These are phyloP conservation scores for Syngnathus acus DNA, from an alignment of 2,797 vertebrate genomes.

Conservation along the genomic window DNA sequence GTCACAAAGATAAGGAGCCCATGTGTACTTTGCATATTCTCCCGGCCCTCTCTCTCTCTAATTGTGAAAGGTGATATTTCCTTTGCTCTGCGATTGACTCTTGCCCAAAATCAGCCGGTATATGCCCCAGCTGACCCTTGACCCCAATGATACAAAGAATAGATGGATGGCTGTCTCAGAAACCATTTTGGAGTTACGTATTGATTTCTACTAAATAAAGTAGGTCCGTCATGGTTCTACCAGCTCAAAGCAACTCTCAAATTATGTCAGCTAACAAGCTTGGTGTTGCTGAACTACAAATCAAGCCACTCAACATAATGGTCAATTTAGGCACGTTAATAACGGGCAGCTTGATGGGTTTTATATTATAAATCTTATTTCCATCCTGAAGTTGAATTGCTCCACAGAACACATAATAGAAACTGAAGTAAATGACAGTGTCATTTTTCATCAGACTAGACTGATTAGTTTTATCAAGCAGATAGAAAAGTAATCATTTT, in stretches of 20 bases:
- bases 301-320: background rate
- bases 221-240: background rate
- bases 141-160: too few species aligned
- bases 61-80: too few species aligned
- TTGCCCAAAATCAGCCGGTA: too few species aligned
- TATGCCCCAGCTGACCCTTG: too few species aligned
- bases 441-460: background rate
- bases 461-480: background rate
- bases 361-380: background rate
- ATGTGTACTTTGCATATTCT: too few species aligned
- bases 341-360: background rate
- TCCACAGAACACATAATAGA: background rate
- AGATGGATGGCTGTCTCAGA: too few species aligned
- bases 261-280: background rate
- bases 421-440: background rate
- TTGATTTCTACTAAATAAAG: background rate
- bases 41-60: too few species aligned
- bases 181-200: background rate
- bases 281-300: background rate
- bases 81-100: too few species aligned
- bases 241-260: background rate
- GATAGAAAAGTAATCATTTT: constrained; percentile 2
- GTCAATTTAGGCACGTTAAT: background rate
- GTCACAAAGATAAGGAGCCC: too few species aligned
- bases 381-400: background rate